These are phyloP conservation scores for Blastomussa wellsi DNA, from an alignment of 92 coral and sea anemone species.

Conservation along the genomic window DNA sequence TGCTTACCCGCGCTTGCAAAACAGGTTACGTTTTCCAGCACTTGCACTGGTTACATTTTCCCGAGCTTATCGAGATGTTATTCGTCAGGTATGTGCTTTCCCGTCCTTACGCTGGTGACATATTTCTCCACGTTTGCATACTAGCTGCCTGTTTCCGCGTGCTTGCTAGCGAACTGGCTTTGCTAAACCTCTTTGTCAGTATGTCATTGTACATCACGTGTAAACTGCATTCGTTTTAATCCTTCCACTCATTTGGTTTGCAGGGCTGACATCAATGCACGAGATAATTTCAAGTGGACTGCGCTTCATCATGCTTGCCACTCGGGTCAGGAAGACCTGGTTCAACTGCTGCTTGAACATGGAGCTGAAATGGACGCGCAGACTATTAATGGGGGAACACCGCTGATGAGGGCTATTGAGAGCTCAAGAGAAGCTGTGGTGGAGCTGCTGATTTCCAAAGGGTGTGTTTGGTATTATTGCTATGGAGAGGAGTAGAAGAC, in stretches of 20 bases:
- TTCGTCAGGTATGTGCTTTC: background rate
- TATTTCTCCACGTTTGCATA: background rate
- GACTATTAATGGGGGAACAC: conserved; percentile 96
- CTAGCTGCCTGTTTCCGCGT: background rate
- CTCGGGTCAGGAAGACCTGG: conserved; percentile 89
- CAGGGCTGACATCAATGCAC: conserved; percentile 90
- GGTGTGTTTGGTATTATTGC: conserved; percentile 60
- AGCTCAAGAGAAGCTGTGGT: conserved; percentile 92
- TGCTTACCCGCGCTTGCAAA: background rate
- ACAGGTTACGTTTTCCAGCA: too few relatives aligned
- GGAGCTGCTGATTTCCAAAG: conserved; percentile 82
- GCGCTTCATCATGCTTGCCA: conserved; percentile 96
- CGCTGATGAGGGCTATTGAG: conserved; percentile 96
- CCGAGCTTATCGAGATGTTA: too few relatives aligned
- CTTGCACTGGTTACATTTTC: too few relatives aligned
- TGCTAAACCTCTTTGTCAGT: background rate
- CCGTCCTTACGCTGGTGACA: background rate
- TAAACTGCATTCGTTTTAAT: background rate
- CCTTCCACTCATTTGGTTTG: background rate
- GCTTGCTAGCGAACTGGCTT: background rate
- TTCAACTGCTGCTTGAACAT: conserved; percentile 74
- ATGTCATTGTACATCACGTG: background rate
- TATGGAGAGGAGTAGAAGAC: too few relatives aligned
- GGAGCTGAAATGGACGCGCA: conserved; percentile 94
- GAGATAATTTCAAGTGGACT: conserved; percentile 93